Conservation (phyloP, 2,113 vertebrate genomes). For the Sciurus niger region DNA sequence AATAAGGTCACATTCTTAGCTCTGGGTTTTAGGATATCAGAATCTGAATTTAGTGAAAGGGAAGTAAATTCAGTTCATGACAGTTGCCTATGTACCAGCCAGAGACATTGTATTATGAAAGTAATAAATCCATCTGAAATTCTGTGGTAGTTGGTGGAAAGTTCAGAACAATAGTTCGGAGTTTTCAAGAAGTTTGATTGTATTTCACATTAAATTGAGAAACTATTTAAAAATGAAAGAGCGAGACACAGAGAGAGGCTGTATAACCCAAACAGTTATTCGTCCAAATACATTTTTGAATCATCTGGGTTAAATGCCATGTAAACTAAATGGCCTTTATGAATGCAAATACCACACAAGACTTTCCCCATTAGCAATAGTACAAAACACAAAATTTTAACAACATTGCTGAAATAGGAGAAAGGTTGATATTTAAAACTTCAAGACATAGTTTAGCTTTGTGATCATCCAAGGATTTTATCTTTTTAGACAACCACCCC, state of each 20-base stretch:
- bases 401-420: background rate
- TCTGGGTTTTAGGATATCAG: background rate
- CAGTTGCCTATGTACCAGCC: background rate
- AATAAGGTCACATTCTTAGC: conserved; percentile 22
- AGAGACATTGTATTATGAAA: conserved; percentile 42
- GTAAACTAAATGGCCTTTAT: background rate
- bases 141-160: background rate
- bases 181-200: conserved; percentile 54
- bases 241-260: background rate
- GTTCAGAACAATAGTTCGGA: background rate
- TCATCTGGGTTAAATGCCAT: background rate
- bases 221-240: conserved; percentile 46
- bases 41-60: background rate
- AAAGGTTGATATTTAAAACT: background rate
- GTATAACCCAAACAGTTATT: conserved; percentile 43
- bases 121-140: conserved; percentile 17
- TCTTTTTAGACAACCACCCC: background rate
- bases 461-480: background rate
- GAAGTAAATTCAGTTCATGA: background rate
- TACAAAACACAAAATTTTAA: conserved; percentile 8
- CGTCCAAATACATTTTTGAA: conserved; percentile 9
- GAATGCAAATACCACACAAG: conserved; percentile 13
- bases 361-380: background rate
- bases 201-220: conserved; percentile 36
- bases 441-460: conserved; percentile 15